These are phyloP conservation scores for Xestoiulus laeticollis DNA, from an alignment of 2,888 invertebrate species.

Conservation along the genomic window DNA sequence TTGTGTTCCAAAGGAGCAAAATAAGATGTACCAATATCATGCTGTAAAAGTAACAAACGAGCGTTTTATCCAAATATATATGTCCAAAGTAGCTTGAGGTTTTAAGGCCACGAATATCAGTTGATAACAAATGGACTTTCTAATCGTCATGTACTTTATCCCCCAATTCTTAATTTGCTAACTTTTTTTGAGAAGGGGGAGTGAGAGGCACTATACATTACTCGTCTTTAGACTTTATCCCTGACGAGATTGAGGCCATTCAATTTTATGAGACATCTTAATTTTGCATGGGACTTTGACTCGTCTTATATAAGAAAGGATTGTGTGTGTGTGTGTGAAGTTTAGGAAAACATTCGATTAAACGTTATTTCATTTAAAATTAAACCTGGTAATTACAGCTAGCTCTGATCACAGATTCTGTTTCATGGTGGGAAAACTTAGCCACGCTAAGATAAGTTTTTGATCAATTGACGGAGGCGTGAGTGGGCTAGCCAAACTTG, in stretches of 20 bases:
- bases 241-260: neutral
- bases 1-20: neutral
- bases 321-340: neutral
- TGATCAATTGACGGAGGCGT: too few species aligned
- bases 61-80: neutral
- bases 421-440: too few species aligned
- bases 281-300: neutral
- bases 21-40: slow-evolving; percentile 13
- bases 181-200: neutral
- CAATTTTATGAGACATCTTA: neutral
- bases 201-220: neutral
- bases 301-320: neutral
- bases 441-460: too few species aligned
- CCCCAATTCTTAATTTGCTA: neutral
- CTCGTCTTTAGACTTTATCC: neutral
- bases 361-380: neutral
- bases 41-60: neutral
- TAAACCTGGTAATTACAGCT: too few species aligned
- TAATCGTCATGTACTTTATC: slow-evolving; percentile 15
- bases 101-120: neutral
- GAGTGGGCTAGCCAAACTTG: too few species aligned
- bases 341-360: neutral
- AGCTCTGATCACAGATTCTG: too few species aligned
- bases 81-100: neutral
- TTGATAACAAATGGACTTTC: slow-evolving; percentile 15